Base-by-base conservation (phyloP, 2,888 invertebrate species). In the Cephus rjabovi region DNA sequence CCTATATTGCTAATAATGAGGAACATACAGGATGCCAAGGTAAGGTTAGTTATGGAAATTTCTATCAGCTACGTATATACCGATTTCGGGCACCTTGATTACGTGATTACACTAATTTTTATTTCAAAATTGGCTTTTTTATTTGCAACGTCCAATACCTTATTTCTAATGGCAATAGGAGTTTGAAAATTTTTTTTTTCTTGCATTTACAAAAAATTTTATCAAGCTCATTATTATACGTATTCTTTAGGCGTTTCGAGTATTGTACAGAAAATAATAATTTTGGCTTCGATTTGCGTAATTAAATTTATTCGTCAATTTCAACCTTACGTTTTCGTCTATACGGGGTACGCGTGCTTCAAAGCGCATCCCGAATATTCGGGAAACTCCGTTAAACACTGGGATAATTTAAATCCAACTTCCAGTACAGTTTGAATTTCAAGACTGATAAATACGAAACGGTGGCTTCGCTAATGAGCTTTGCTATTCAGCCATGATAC, bases 1-100 rank as follows among this genome's bases (percentile, higher is more conserved):
- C 76, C 79, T 78, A 78, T 75, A 82, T 80, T 76, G 74, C 80
- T 75, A 77, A 79, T 79, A 79, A 80, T 73, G 76, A 77, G 78
- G 56, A 76, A 30, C 69, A 30, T 69, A 76, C 34, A 76, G 69
- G 56, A 40, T 68, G 11, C 34, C 15, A 35, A 75, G 33, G 73
- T 56, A 40, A 56, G 71, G 74, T 77, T 69, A n/a, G 73, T 12
- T 75, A 15, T 75, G 81, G 33, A 80, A 82, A 82, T 80, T 73
- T 77, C 77, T 75, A 34, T 56, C 23, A 56, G 9, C 23, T 23
- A 56, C 40, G 23, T 56, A 40, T 40, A 56, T 23, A 56, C 9
- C 0, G 6, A 23, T 23, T 1, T 6, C 23, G 40, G 23, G 23
- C 2, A 56, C 6, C 4, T 15, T 40, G 40, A 15, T 40, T 40